Evolutionary conservation across 2,797 vertebrate genomes (phyloP).

Genomic region (Tragelaphus eurycerus): DNA sequence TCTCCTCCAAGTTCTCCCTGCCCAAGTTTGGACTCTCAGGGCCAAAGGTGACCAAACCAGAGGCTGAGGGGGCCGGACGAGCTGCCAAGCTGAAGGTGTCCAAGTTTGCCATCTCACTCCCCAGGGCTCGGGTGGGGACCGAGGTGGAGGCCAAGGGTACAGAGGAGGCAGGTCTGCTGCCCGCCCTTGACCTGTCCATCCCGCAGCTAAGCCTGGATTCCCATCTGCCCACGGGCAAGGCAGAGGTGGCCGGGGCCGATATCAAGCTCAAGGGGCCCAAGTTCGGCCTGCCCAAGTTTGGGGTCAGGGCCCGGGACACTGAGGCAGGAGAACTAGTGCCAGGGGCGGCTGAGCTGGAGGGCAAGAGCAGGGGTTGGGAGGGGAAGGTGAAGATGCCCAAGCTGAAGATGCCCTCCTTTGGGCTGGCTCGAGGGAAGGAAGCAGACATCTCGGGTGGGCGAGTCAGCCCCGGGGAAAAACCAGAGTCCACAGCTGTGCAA

Average conservation of each 20-base stretch:
- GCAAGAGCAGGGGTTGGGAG: constrained; percentile 81
- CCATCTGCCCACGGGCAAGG: constrained; percentile 81
- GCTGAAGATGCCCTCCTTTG: constrained; percentile 86
- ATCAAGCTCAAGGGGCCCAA: constrained; percentile 86
- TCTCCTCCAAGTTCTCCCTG: constrained; percentile 76
- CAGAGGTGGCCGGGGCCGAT: constrained; percentile 80
- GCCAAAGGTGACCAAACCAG: constrained; percentile 68
- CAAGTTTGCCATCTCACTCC: constrained; percentile 79
- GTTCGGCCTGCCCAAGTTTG: constrained; percentile 87
- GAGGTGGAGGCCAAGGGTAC: constrained; percentile 61
- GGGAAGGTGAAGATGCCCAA: constrained; percentile 85
- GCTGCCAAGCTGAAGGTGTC: constrained; percentile 77
- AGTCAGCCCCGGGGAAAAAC: constrained; percentile 61
- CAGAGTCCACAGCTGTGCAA: constrained; percentile 65
- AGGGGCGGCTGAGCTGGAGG: constrained; percentile 53
- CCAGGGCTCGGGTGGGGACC: constrained; percentile 68
- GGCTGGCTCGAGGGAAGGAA: constrained; percentile 82
- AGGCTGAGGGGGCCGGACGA: constrained; percentile 50
- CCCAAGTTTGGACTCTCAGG: constrained; percentile 75
- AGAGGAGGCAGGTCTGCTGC: constrained; percentile 79
- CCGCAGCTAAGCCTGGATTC: constrained; percentile 88
- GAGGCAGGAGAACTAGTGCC: constrained; percentile 70
- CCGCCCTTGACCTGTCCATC: constrained; percentile 87
- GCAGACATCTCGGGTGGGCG: constrained; percentile 77
- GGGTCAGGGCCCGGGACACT: constrained; percentile 82